Evolutionary conservation across 2,888 invertebrate genomes (phyloP).

Genomic region (Tipula confusa): DNA sequence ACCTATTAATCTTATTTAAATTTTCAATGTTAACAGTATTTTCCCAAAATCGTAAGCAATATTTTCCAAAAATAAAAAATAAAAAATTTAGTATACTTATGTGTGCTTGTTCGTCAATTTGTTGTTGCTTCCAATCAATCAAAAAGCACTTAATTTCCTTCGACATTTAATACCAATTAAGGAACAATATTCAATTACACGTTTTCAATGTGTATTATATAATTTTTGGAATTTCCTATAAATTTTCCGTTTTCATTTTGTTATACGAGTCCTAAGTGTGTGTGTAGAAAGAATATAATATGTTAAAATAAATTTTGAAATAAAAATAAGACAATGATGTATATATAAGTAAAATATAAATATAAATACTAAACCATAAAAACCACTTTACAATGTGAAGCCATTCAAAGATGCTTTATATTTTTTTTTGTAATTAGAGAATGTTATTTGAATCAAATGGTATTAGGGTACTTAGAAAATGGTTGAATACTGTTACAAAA

Average conservation of each 20-base stretch:
- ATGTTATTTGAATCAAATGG: neutral
- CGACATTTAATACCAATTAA: constrained; percentile 16
- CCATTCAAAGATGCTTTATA: neutral
- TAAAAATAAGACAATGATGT: neutral
- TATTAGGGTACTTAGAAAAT: neutral
- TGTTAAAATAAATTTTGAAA: neutral
- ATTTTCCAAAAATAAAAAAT: neutral
- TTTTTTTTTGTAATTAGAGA: neutral
- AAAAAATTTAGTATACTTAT: no score
- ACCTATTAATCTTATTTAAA: constrained; percentile 9
- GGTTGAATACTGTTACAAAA: neutral
- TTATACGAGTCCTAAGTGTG: neutral
- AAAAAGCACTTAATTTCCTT: constrained; percentile 16
- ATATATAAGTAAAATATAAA: no score
- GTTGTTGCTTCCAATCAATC: constrained; percentile 20
- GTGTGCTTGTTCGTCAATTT: neutral
- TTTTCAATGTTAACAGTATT: neutral
- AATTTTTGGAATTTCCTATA: neutral
- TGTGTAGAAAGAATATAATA: neutral
- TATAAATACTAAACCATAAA: neutral
- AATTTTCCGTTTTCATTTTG: neutral
- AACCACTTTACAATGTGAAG: neutral
- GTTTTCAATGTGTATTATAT: neutral
- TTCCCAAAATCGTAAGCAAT: neutral
- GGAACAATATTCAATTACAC: constrained; percentile 25